These are phyloP conservation scores for Echinometra lucunter DNA, from an alignment of 53 echinoderm and acorn worm genomes.

Conservation along the genomic window DNA sequence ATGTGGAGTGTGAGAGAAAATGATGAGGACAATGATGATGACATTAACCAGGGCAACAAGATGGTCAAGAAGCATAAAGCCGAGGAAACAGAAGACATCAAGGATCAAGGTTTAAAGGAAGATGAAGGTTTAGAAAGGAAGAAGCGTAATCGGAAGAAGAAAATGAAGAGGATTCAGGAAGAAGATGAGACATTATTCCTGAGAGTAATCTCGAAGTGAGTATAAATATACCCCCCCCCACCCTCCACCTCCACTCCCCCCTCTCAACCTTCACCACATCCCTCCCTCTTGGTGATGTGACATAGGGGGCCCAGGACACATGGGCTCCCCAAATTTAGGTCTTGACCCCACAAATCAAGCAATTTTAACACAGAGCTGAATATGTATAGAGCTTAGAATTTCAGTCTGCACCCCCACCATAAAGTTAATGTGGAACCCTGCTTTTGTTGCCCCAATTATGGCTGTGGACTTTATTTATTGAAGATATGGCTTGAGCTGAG, in stretches of 20 bases:
- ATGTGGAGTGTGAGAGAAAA: background rate
- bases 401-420: no score
- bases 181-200: constrained; percentile 76
- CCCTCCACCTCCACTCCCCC: background rate
- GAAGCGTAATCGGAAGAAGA: constrained; percentile 81
- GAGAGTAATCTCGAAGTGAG: constrained; percentile 94
- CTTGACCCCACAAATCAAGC: no score
- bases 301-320: no score
- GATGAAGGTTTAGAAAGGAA: constrained; percentile 64
- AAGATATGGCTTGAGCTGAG: no score
- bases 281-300: background rate
- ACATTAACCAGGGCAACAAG: background rate
- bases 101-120: background rate
- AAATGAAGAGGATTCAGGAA: constrained; percentile 73
- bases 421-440: no score
- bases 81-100: background rate
- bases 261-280: background rate
- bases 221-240: background rate
- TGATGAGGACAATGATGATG: constrained; percentile 56
- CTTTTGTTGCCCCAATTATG: no score
- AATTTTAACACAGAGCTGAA: no score
- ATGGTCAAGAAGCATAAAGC: background rate
- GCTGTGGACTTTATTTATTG: no score
- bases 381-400: no score
- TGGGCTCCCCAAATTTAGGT: no score